Conservation (phyloP, 2,113 vertebrate species). For the Clinocottus analis region DNA sequence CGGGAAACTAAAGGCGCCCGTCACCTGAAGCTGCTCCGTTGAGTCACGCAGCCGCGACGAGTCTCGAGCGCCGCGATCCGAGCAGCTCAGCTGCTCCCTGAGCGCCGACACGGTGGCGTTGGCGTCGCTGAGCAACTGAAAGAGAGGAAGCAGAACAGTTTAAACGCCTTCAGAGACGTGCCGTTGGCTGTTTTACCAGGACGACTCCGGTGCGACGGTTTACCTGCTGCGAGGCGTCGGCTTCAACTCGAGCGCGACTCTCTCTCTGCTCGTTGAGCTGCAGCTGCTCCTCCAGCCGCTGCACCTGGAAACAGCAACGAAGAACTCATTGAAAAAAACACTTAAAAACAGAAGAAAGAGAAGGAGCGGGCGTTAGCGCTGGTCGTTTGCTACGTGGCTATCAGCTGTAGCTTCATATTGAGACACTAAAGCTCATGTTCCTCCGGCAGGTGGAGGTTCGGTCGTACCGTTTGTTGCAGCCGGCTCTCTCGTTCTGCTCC, state of each 20-base stretch:
- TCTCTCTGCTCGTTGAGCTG: neutral
- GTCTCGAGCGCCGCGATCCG: neutral
- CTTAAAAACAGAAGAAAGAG: no score
- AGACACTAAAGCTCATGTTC: no score
- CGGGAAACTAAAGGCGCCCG: no score
- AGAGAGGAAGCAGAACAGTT: no score
- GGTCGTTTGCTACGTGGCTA: no score
- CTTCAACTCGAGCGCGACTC: constrained; percentile 4
- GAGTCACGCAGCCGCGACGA: constrained; percentile 52
- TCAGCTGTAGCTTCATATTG: neutral
- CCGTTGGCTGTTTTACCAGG: no score
- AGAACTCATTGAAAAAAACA: neutral
- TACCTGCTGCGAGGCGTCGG: constrained; percentile 30
- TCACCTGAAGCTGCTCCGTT: constrained; percentile 63
- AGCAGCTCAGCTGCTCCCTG: constrained; percentile 44
- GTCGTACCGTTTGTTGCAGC: constrained; percentile 43
- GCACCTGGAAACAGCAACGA: constrained; percentile 22
- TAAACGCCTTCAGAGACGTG: no score
- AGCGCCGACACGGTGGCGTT: constrained; percentile 32
- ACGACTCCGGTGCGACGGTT: neutral
- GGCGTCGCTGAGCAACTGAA: constrained; percentile 61
- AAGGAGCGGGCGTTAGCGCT: no score
- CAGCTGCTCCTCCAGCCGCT: constrained; percentile 51
- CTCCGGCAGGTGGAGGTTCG: neutral
- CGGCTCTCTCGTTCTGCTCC: constrained; percentile 4